A percentile compares a stretch with the other conserved stretches of the same genome.
Conservation (phyloP, 2,113 vertebrate species). For the Mirounga angustirostris region DNA sequence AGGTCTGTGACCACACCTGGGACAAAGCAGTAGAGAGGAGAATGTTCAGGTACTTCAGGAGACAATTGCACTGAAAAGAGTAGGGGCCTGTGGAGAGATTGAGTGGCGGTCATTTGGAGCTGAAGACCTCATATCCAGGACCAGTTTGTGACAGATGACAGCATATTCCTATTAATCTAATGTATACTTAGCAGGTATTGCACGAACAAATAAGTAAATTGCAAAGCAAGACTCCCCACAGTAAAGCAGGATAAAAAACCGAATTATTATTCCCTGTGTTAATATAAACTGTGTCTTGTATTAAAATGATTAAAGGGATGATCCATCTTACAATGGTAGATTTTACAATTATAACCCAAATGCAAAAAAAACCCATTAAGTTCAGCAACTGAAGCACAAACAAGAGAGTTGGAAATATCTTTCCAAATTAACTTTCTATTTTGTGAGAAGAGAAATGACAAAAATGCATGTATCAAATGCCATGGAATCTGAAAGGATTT, state of each 20-base stretch:
- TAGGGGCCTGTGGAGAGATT: background rate
- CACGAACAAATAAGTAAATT: background rate
- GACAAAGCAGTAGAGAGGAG: background rate
- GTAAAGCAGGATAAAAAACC: background rate
- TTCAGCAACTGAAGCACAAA: background rate
- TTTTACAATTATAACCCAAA: background rate
- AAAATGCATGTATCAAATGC: background rate
- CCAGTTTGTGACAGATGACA: background rate
- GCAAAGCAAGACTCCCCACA: background rate
- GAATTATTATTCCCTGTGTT: background rate
- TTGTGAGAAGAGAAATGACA: background rate
- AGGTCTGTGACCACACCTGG: background rate
- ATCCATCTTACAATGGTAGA: background rate
- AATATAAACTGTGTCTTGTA: background rate
- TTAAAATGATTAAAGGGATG: background rate
- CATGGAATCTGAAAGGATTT: background rate
- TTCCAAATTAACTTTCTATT: constrained; percentile 4
- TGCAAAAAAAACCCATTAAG: background rate
- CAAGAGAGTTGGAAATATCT: background rate
- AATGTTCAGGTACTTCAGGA: background rate
- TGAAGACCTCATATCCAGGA: background rate
- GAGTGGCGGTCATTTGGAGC: too few relatives aligned
- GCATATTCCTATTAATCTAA: background rate
- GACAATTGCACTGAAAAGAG: background rate
- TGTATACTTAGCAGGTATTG: background rate